Percentiles rank a stretch among this genome's conserved stretches.
These are phyloP conservation scores for Dynastes hyllus DNA, from an alignment of 2,888 invertebrate genomes.

Conservation along the genomic window DNA sequence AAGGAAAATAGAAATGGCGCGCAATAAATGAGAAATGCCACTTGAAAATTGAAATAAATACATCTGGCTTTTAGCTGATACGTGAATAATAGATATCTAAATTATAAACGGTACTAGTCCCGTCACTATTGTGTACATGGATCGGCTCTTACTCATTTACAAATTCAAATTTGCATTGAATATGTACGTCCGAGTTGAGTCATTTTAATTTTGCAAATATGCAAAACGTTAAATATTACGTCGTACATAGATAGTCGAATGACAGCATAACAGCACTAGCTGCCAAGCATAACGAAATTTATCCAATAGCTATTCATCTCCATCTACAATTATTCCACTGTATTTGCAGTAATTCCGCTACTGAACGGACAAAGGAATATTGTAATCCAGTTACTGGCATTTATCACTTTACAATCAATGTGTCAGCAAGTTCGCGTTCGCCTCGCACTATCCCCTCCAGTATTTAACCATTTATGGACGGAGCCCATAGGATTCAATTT, in stretches of 20 bases:
- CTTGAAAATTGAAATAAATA: no score
- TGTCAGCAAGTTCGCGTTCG: conserved; percentile 38
- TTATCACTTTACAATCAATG: conserved; percentile 36
- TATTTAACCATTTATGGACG: conserved; percentile 34
- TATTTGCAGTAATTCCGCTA: conserved; percentile 28
- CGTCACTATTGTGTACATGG: not conserved
- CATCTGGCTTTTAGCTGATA: no score
- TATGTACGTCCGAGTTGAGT: not conserved
- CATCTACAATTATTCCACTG: conserved; percentile 34
- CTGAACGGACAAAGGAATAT: conserved; percentile 38
- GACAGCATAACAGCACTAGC: conserved; percentile 18
- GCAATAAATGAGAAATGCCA: no score
- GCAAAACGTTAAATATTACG: conserved; percentile 1
- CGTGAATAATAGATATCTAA: no score
- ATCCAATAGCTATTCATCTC: conserved; percentile 23
- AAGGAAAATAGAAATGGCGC: not conserved
- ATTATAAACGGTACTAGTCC: no score
- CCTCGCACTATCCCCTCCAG: conserved; percentile 1
- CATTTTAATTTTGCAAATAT: conserved; percentile 15
- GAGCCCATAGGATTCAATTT: conserved; percentile 31
- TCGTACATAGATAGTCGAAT: conserved; percentile 4
- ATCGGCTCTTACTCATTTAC: not conserved
- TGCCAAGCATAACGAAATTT: conserved; percentile 13
- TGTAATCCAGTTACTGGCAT: conserved; percentile 36
- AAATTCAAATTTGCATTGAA: conserved; percentile 2